Conservation (phyloP, 1,140 invertebrate species). For the Geopemphigus sp. region DNA sequence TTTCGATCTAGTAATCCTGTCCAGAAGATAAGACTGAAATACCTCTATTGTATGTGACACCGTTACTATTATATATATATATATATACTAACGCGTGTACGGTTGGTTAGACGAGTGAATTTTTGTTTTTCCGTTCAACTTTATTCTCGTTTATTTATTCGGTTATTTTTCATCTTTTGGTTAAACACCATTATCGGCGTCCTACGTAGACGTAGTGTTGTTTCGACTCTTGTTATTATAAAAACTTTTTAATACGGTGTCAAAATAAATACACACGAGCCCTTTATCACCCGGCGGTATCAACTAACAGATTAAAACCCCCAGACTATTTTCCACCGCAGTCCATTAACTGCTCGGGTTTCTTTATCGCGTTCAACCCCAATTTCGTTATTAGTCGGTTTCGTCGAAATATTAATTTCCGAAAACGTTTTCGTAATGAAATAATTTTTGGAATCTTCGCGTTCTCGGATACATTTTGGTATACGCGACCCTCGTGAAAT, state of each 20-base stretch:
- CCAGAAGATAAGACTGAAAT: slow-evolving; percentile 18
- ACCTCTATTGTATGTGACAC: slow-evolving; percentile 29
- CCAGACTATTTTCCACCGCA: background rate
- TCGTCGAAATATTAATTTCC: too few relatives aligned
- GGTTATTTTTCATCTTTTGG: background rate
- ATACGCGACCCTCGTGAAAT: too few relatives aligned
- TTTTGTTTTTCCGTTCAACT: background rate
- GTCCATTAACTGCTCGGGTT: background rate
- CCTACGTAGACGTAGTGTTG: background rate
- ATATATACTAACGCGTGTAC: too few relatives aligned
- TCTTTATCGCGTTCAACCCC: background rate
- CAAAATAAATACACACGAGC: background rate
- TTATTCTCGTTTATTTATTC: slow-evolving; percentile 5
- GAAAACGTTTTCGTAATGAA: too few relatives aligned
- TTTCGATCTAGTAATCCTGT: background rate
- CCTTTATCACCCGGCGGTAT: too few relatives aligned
- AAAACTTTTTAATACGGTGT: background rate
- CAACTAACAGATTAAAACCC: too few relatives aligned
- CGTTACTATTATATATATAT: too few relatives aligned
- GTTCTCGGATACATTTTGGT: too few relatives aligned
- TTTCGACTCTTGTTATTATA: background rate
- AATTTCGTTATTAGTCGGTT: background rate
- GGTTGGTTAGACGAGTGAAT: background rate
- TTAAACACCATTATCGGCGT: background rate
- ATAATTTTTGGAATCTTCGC: too few relatives aligned